These are phyloP conservation scores for Pedicia rivosa DNA, from an alignment of 2,888 invertebrate species.

Conservation along the genomic window DNA sequence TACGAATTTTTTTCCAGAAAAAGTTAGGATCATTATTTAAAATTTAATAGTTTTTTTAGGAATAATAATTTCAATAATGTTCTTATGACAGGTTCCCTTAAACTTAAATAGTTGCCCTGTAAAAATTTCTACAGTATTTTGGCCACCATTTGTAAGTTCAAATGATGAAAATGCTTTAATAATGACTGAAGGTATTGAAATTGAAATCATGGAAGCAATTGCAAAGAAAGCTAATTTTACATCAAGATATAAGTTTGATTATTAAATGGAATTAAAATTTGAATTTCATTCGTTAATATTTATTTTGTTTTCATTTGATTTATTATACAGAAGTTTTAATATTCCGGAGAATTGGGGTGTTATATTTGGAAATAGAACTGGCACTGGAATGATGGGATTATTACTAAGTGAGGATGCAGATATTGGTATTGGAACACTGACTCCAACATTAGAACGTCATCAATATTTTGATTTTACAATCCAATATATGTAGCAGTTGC, in stretches of 20 bases:
- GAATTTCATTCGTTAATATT: no score
- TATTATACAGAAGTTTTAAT: not conserved
- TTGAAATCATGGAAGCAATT: not conserved
- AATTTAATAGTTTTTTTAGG: no score
- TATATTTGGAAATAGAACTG: not conserved
- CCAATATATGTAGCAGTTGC: constrained; percentile 3
- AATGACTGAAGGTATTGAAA: constrained; percentile 3
- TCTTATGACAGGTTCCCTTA: no score
- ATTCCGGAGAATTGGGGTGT: constrained; percentile 3
- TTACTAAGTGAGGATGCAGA: not conserved
- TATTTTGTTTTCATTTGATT: no score
- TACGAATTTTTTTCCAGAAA: constrained; percentile 1
- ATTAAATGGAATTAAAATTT: no score
- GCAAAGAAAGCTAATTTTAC: not conserved
- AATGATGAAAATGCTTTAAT: not conserved
- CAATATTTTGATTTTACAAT: constrained; percentile 4
- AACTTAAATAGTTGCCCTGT: no score
- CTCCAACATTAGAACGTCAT: not conserved
- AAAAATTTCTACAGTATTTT: not conserved
- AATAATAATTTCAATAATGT: no score
- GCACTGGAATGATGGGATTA: constrained; percentile 2
- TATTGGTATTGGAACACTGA: constrained; percentile 1
- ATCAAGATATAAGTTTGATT: no score
- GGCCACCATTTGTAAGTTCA: constrained; percentile 1
- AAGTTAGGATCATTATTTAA: no score